Base-by-base conservation (phyloP, 2,797 vertebrate genomes). In the Synaphobranchus kaupii region DNA sequence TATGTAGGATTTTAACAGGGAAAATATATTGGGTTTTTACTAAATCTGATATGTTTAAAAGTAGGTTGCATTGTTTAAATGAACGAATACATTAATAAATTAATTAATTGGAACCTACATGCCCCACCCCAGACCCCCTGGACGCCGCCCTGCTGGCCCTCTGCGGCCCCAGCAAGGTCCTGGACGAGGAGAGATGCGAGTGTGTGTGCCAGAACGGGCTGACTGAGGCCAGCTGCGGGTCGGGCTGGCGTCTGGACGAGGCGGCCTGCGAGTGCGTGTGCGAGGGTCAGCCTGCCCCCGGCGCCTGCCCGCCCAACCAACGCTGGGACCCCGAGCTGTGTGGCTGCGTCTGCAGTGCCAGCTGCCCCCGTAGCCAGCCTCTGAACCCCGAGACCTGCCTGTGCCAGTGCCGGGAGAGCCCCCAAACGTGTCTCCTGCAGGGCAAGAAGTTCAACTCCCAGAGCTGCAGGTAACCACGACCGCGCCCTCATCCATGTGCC, bases 341-440 rank as follows among this genome's bases (percentile, higher is more conserved):
- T 0, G 94, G 94, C 73, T 96, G 96, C 1, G 94, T 95, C 52
- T 96, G 96, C 0, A 91, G 92, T 0, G 92, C 93, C 0, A 83
- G 90, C 25, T 96, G 96, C 85, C 96, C 95, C 0, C 87, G 91
- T 7, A 92, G 91, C 25, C 95, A 96, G 85, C 95, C 95, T 0
- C 94, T 96, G 1, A 95, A 96, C 90, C 94, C 95, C 0, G 93
- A 95, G 76, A 96, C 94, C 68, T 96, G 96, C 90, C 92, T 91
- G 88, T 96, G 96, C 63, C 90, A 96, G 91, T 96, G 96, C 93
- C 92, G 94, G 4, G 95, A 96, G 92, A 96, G 92, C 10, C 84
- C 86, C 0, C 88, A 94, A 44, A 94, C 93, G 0, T 96, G 96
- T 91, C 91, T 96, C 84, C 93, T 92, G 84, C 95, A 95, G 87